Evolutionary conservation across 2,113 vertebrate species (phyloP), one percentile per base, ranked within the genome.

Genomic region (Xiphophorus hellerii): DNA sequence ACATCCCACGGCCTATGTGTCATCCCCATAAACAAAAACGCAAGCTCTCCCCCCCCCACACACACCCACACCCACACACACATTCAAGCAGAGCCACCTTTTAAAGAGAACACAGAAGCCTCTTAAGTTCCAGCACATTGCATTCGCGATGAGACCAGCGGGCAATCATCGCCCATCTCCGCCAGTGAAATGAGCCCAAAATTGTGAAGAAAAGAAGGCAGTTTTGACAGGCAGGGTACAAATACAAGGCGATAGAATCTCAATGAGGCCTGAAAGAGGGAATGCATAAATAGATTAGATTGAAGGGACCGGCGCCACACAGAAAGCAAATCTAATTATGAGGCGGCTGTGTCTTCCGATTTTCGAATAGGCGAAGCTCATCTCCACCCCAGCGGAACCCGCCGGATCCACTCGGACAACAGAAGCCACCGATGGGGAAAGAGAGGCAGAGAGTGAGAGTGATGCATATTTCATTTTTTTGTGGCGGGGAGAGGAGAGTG

Each of bases 281-380:
- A 93, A 93, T 90, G 93, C 87, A 92, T 92, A 93, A 94, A 93
- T 92, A 94, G 94, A 93, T 94, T 93, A 93, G 90, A 93, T 89
- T 88, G 93, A 94, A 92, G 87, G 88, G 85, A 89, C 91, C 79
- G 86, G 86, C 71, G 86, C 89, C 88, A 89, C 90, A 92, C 87
- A 89, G 84, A 93, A 91, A 93, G 90, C 90, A 93, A 93, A 94
- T 94, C 91, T 93, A 93, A 94, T 94, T 94, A 93, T 86, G 90
- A 92, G 80, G 84, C 79, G 80, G 82, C 84, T 85, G 76, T 89
- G 88, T 92, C 87, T 90, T 84, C 89, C 86, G 92, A 83, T 93
- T 91, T 83, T 80, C 80, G 87, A 89, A 88, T 66, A 67, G 79
- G 81, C 82, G 77, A 86, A 85, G 90, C 89, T 93, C 89, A 88